Percentiles rank a stretch among this genome's conserved stretches.
Conservation (phyloP, 2,113 vertebrate genomes). For the Camelus dromedarius region DNA sequence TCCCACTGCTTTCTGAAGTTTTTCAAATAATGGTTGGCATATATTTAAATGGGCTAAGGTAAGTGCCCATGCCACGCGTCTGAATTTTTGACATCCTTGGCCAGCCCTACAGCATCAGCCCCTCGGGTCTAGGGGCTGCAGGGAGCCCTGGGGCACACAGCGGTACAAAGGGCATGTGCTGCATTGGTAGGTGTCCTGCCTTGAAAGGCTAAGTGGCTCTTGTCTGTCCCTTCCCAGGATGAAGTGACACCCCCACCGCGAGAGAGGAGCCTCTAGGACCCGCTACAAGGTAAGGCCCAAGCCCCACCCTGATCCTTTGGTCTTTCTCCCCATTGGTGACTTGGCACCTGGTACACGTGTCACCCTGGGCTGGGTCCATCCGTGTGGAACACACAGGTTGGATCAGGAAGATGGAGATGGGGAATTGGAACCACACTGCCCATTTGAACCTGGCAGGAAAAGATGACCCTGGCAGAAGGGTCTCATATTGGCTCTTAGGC, state of each 20-base stretch:
- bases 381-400: neutral
- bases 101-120: neutral
- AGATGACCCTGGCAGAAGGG: neutral
- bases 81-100: neutral
- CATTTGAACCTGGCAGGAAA: neutral
- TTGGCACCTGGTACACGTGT: neutral
- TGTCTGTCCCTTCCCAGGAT: constrained; percentile 84
- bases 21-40: neutral
- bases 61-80: neutral
- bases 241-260: constrained; percentile 85
- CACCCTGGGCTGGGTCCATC: neutral
- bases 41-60: neutral
- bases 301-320: neutral
- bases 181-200: neutral
- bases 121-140: rapidly evolving
- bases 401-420: neutral
- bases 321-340: neutral
- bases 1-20: neutral
- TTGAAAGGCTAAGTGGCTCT: neutral
- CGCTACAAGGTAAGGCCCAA: constrained; percentile 68
- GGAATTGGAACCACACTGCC: neutral
- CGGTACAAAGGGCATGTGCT: neutral
- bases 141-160: neutral
- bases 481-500: neutral
- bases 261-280: constrained; percentile 82